Conservation (phyloP, 23 tunicate genomes). For the Styela clava region DNA sequence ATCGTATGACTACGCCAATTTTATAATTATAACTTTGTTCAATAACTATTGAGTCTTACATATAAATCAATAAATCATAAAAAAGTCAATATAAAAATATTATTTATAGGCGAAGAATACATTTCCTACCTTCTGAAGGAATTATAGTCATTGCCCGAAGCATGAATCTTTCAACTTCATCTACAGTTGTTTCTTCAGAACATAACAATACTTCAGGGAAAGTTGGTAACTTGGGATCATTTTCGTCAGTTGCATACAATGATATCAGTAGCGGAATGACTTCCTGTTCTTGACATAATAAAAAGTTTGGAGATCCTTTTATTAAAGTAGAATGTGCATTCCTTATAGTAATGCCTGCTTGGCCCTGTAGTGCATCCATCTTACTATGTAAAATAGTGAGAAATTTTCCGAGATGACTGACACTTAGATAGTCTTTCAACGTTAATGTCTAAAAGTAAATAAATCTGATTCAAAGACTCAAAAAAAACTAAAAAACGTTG, state of each 20-base stretch:
- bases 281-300: constrained; percentile 38
- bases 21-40: no score
- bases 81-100: no score
- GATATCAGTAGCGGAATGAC: constrained; percentile 38
- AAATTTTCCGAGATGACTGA: constrained; percentile 50
- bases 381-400: constrained; percentile 7
- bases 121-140: background rate
- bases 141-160: constrained; percentile 29
- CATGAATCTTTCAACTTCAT: constrained; percentile 46
- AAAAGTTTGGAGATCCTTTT: constrained; percentile 39
- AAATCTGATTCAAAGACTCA: no score
- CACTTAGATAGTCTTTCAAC: constrained; percentile 57
- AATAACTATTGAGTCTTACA: no score
- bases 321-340: constrained; percentile 11
- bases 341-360: background rate
- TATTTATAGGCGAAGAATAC: no score
- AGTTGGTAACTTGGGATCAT: constrained; percentile 39
- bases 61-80: no score
- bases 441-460: constrained; percentile 40
- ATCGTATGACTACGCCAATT: no score
- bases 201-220: constrained; percentile 57
- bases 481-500: no score
- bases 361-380: background rate
- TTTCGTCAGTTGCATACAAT: constrained; percentile 28
- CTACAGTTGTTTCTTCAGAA: constrained; percentile 38